Base-by-base conservation (phyloP, 2,888 invertebrate species). In the Digitonthophagus gazella region DNA sequence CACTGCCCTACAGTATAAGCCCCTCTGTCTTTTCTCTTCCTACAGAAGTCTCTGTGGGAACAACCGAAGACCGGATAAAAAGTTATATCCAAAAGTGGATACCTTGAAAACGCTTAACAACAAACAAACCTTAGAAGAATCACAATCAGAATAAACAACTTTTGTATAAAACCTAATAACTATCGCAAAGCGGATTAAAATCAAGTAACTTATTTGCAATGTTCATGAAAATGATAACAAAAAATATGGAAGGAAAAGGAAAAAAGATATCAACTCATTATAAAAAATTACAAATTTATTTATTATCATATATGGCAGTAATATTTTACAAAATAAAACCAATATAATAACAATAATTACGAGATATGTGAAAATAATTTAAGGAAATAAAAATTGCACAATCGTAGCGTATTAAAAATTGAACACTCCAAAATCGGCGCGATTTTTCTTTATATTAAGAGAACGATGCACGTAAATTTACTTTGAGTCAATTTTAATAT, bases 251-350 rank as follows among this genome's bases (percentile, higher is more conserved):
- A 22, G 28, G 28, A 8, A 44, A 2, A 8, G 3, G 1, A 3
- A 8, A 14, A 28, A 28, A 64, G 22, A 8, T 4, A 64, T 64
- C 2, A 28, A 16, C 14, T 54, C 20, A 44, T 22, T 64, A 44
- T 64, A 61, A 19, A 61, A 58, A 61, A 61, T 61, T 61, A 61
- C 61, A 61, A 61, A 61, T 61, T 61, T 57, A 18, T 61, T 61
- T 61, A 19, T 61, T 18, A 16, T 64, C 22, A 16, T 44, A 66
- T 54, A 56, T 56, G 66, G 67, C 63, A 70, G 64, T 64, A 20
- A 63, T 67, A 22, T 22, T 20, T 54, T 54, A 18, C 64, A 19
- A 44, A 69, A 69, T 11, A 15, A 15, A 65, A 65, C 14, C 11
- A 5, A 14, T 66, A 56, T 56, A 3, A 2, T 44, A 44, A 44